phyloP scores from a whole-genome alignment of 1,140 invertebrate species.

The Rhyacophila brunnea region DNA sequence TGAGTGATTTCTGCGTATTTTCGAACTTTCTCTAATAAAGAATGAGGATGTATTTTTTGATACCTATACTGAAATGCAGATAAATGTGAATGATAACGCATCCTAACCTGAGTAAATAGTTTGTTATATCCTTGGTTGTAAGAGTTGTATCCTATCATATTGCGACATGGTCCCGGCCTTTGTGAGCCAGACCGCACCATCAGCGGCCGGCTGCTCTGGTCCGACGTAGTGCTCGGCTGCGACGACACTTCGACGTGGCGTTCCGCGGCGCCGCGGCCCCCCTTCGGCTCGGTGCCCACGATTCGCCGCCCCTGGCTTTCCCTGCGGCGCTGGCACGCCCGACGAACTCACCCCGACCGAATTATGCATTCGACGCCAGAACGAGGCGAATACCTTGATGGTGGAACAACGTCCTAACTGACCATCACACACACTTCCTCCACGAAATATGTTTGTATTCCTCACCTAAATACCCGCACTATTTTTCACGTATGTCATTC shows the following conservation, averaged over 20 bases:
- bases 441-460: not conserved
- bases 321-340: not conserved
- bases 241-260: constrained; percentile 20
- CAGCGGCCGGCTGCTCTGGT: constrained; percentile 48
- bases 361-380: not conserved
- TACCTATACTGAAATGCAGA: no score
- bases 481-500: no score
- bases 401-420: no score
- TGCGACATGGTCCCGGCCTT: constrained; percentile 48
- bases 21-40: no score
- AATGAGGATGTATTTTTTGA: no score
- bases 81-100: no score
- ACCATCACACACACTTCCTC: not conserved
- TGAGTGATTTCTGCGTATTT: no score
- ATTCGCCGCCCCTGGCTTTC: not conserved
- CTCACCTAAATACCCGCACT: no score
- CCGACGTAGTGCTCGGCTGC: constrained; percentile 42
- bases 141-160: constrained; percentile 72
- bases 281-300: not conserved
- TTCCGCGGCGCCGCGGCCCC: constrained; percentile 14
- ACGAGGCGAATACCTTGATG: no score
- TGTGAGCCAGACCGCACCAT: constrained; percentile 45
- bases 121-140: constrained; percentile 85
- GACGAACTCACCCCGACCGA: not conserved
- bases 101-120: constrained; percentile 81